Evolutionary conservation across 2,888 invertebrate species (phyloP).

Genomic region (Meghimatium bilineatum): DNA sequence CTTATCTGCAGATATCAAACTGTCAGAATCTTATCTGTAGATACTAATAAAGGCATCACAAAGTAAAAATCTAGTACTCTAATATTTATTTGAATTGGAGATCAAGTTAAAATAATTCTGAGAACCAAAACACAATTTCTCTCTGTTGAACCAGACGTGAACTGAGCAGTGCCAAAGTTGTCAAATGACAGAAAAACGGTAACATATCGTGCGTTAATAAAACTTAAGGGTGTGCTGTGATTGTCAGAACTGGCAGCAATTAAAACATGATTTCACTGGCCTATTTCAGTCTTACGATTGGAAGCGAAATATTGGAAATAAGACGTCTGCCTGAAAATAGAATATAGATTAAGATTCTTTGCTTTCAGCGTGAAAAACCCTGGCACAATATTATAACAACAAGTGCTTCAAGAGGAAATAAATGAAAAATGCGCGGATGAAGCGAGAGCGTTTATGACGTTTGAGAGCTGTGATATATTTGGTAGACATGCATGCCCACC

Average conservation of each 20-base stretch:
- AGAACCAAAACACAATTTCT: not conserved
- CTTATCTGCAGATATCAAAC: no score
- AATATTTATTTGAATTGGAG: not conserved
- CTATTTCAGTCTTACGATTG: not conserved
- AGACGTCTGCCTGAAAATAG: not conserved
- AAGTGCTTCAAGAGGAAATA: not conserved
- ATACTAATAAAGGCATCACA: no score
- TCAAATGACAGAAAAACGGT: not conserved
- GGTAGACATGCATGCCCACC: not conserved
- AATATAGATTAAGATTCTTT: not conserved
- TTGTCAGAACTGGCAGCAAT: conserved; percentile 12
- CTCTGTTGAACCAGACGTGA: not conserved
- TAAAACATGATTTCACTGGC: not conserved
- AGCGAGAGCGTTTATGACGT: not conserved
- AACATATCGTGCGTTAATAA: not conserved
- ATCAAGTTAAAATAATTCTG: not conserved
- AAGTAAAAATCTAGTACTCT: no score
- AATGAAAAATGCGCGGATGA: not conserved
- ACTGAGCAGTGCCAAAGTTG: not conserved
- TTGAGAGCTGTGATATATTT: not conserved
- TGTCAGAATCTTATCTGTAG: no score
- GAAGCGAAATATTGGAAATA: not conserved
- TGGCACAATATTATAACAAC: not conserved
- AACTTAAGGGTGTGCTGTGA: conserved; percentile 4
- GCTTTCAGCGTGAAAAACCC: not conserved